Percentiles rank a stretch among this genome's conserved stretches.
These are phyloP conservation scores for Drosophila mimetica DNA, from an alignment of 2,888 invertebrate genomes.

Conservation along the genomic window DNA sequence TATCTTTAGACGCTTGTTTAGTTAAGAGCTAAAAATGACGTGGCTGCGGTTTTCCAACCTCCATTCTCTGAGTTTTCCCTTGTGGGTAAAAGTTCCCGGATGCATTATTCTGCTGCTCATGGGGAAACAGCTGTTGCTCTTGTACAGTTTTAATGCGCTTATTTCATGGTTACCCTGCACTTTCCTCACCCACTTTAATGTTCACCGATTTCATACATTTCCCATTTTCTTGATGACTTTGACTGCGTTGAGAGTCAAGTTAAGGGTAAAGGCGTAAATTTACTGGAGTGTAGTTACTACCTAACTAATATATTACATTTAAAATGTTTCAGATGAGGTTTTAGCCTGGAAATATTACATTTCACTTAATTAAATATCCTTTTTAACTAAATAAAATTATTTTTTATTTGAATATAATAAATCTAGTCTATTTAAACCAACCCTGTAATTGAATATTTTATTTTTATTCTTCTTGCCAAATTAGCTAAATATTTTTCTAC, in stretches of 20 bases:
- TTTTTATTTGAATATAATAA: too few relatives aligned
- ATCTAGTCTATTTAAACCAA: too few relatives aligned
- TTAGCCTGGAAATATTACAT: background rate
- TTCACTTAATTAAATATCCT: too few relatives aligned
- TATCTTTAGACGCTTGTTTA: conserved; percentile 44
- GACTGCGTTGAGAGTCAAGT: conserved; percentile 26
- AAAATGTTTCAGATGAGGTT: background rate
- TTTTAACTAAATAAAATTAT: too few relatives aligned
- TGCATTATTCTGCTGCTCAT: conserved; percentile 18
- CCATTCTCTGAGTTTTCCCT: background rate
- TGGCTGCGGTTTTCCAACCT: conserved; percentile 39
- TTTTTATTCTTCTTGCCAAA: too few relatives aligned
- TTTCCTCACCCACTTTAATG: background rate
- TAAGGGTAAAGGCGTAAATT: too few relatives aligned
- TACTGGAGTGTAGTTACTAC: background rate
- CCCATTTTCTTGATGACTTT: conserved; percentile 20
- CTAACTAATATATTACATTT: conserved; percentile 12
- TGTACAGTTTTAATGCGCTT: conserved; percentile 58
- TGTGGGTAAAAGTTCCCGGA: conserved; percentile 3
- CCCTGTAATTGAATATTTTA: too few relatives aligned
- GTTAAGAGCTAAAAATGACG: conserved; percentile 54
- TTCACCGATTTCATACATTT: background rate
- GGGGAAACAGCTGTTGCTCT: conserved; percentile 60
- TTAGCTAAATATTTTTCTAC: too few relatives aligned
- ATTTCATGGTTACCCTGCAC: conserved; percentile 19